Percentiles rank a stretch among this genome's conserved stretches.
These are phyloP conservation scores for Ypsolopha sequella DNA, from an alignment of 2,888 invertebrate genomes.

Conservation along the genomic window DNA sequence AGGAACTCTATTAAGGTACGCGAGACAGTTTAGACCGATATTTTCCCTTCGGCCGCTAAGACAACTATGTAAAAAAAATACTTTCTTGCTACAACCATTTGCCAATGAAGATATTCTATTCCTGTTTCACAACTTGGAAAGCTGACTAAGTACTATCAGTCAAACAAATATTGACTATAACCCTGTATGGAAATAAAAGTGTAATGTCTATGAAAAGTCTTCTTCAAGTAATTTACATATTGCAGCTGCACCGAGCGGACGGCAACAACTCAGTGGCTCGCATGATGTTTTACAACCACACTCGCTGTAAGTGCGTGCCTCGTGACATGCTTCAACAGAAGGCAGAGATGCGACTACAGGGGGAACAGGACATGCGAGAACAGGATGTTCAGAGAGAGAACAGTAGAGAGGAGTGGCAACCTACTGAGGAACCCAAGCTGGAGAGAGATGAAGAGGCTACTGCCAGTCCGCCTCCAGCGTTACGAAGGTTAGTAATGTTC, in stretches of 20 bases:
- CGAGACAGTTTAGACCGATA: too few species aligned
- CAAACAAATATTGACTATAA: not conserved
- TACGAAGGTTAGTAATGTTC: constrained; percentile 41
- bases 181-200: too few species aligned
- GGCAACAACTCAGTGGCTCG: constrained; percentile 33
- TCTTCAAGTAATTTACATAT: too few species aligned
- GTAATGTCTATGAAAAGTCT: too few species aligned
- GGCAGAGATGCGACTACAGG: constrained; percentile 22
- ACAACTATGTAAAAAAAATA: too few species aligned
- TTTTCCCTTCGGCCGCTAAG: too few species aligned
- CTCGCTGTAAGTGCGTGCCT: constrained; percentile 49
- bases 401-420: constrained; percentile 8
- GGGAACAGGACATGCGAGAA: constrained; percentile 24
- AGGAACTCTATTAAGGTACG: too few species aligned
- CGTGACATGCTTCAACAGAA: constrained; percentile 30
- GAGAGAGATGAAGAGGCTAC: constrained; percentile 34
- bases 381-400: constrained; percentile 24
- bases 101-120: too few species aligned
- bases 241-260: constrained; percentile 45
- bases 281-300: constrained; percentile 58
- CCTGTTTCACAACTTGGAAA: too few species aligned
- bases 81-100: too few species aligned
- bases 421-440: constrained; percentile 33
- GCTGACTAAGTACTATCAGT: too few species aligned
- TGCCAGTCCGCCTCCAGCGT: constrained; percentile 30